Evolutionary conservation across 2,797 vertebrate species (phyloP), one percentile per base, ranked within the genome.

Genomic region (Coranthus polyacanthus): DNA sequence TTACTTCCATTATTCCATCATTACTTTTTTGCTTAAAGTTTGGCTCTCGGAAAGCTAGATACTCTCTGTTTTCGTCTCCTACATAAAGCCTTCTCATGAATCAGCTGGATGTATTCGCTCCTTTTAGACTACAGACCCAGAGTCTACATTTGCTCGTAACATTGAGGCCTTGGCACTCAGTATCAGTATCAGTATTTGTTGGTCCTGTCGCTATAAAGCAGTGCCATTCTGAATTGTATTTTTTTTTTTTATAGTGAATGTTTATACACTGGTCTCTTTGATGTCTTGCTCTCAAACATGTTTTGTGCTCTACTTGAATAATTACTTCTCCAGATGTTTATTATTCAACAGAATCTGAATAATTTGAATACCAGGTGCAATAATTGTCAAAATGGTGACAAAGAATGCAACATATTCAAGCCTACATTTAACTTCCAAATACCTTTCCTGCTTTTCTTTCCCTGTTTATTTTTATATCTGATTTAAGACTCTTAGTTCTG

Each of bases 131-230:
- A 0, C 2, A 26, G 32, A 64, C 41, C 37, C 20, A 16, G 20
- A 21, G 29, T 21, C 24, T 42, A 16, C 5, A 10, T 36, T 51
- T 12, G 11, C 13, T 36, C 11, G 6, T 43, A 50, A 61, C 44
- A 52, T 17, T 4, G 34, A 63, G 36, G 12, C 12, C 26, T 39
- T 47, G 36, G 11, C 6, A n/a, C 17, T 21, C 34, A 43, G 18
- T 34, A 62, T 26, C 32, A 15, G 18, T 34, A 62, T 26, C 32
- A 15, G 32, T 66, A 20, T 54, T 36, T 59, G 29, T 61, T 72
- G 42, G 58, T 69, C 26, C 37, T 20, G 16, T 67, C 49, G 36
- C 22, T 15, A 24, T 65, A 58, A 69, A 58, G 22, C n/a, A 16
- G 29, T 18, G 13, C 39, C 41, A 39, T 17, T 54, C 29, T 8